Base-by-base conservation (phyloP, 1,140 invertebrate species). In the Pentalonia nigronervosa region DNA sequence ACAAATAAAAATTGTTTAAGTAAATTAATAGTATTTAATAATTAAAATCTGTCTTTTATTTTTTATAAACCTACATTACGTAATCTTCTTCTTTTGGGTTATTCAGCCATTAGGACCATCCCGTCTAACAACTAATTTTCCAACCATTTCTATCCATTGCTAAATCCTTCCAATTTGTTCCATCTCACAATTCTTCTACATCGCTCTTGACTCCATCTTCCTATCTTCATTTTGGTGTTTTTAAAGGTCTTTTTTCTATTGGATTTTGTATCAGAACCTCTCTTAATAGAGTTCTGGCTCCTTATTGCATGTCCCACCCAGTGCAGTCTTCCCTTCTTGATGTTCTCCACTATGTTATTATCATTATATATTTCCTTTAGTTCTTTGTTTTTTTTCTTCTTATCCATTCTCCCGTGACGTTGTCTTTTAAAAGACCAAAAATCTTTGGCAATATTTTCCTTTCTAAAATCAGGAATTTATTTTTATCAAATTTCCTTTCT, bases 141-240 rank as follows among this genome's bases (percentile, higher is more conserved):
- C 88, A 90, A 34, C 1, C 88, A 60, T 90, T 53, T 90, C 88
- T n/a, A n/a, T n/a, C n/a, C n/a, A n/a, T n/a, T n/a, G n/a, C n/a
- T n/a, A n/a, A n/a, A n/a, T n/a, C n/a, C 60, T 60, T 90, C 88
- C 88, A 90, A n/a, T 90, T 90, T 90, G 53, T 53, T 90, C 88
- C 88, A 34, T 53, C 88, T 90, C 88, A 34, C 60, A 90, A 90
- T 48, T 90, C 88, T 60, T 90, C 88, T 90, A 53, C n/a, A n/a
- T n/a, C n/a, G n/a, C n/a, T n/a, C n/a, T n/a, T n/a, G n/a, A n/a
- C n/a, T n/a, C n/a, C n/a, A n/a, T n/a, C n/a, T n/a, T n/a, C n/a
- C n/a, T n/a, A n/a, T n/a, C n/a, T n/a, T n/a, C n/a, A n/a, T n/a
- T n/a, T n/a, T n/a, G n/a, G n/a, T n/a, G n/a, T n/a, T n/a, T n/a